A percentile compares a stretch with the other conserved stretches of the same genome.
These are phyloP conservation scores for Holocentrus rufus DNA, from an alignment of 2,797 vertebrate species.

Conservation along the genomic window DNA sequence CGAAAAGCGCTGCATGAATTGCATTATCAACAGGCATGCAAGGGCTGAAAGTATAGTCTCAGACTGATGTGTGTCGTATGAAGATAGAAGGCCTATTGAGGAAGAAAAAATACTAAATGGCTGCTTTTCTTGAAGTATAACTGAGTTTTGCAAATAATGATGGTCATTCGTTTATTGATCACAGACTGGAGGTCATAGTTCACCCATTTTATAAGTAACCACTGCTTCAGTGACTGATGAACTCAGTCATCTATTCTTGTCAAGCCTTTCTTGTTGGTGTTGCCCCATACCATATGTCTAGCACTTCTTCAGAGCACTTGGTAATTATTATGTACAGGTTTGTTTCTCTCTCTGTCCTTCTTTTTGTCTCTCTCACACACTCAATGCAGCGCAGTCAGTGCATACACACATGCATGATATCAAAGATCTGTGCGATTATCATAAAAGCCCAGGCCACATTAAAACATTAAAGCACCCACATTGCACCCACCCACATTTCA, in stretches of 20 bases:
- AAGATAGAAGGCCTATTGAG: background rate
- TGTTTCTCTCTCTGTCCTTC: too few relatives aligned
- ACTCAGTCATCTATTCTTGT: slow-evolving; percentile 19
- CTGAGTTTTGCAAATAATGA: background rate
- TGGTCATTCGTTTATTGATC: background rate
- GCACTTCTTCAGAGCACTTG: too few relatives aligned
- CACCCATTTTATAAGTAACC: slow-evolving; percentile 2
- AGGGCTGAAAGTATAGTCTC: background rate
- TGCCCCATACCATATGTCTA: background rate
- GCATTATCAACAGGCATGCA: background rate
- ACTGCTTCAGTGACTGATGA: slow-evolving; percentile 11
- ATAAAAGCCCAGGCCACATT: slow-evolving; percentile 21
- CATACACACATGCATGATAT: slow-evolving; percentile 2
- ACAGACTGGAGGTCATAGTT: background rate
- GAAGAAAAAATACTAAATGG: background rate
- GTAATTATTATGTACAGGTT: too few relatives aligned
- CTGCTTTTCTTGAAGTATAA: background rate
- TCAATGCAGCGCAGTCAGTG: background rate
- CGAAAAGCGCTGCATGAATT: slow-evolving; percentile 10
- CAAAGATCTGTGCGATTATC: slow-evolving; percentile 10
- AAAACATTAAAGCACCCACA: too few relatives aligned
- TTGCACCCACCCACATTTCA: background rate
- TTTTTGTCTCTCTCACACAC: background rate
- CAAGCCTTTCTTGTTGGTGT: background rate
- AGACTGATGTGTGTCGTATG: background rate